Conservation (phyloP, 2,113 vertebrate genomes). For the Gobio gobio region DNA sequence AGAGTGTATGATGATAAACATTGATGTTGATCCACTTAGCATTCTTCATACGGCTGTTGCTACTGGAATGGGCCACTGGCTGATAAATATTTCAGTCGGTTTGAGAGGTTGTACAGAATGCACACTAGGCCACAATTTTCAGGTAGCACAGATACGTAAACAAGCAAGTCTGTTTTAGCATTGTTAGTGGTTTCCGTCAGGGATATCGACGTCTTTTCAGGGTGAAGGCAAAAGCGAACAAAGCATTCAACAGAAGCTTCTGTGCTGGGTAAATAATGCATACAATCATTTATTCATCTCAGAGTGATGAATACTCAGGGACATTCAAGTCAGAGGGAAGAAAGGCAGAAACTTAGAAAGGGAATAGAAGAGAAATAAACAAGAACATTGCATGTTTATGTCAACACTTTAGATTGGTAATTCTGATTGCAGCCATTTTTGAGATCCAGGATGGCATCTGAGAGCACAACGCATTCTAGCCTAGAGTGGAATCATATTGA, state of each 20-base stretch:
- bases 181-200: constrained; percentile 36
- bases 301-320: constrained; percentile 54
- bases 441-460: constrained; percentile 9
- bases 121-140: constrained; percentile 3
- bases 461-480: constrained; percentile 14
- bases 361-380: constrained; percentile 42
- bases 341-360: constrained; percentile 14
- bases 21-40: background rate
- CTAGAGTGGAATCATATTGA: background rate
- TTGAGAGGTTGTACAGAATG: background rate
- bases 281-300: constrained; percentile 62
- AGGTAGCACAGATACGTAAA: constrained; percentile 37
- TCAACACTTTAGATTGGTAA: constrained; percentile 22
- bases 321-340: constrained; percentile 45
- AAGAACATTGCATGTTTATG: constrained; percentile 31
- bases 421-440: constrained; percentile 32
- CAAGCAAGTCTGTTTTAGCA: constrained; percentile 35
- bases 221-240: constrained; percentile 45
- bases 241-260: constrained; percentile 48
- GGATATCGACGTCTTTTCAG: constrained; percentile 44
- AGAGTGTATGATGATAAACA: background rate
- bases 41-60: constrained; percentile 50
- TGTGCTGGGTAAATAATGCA: constrained; percentile 57
- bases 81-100: constrained; percentile 35
- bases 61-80: constrained; percentile 26